Evolutionary conservation across 1,140 invertebrate species (phyloP), one percentile per base, ranked within the genome.

Genomic region (Dendrolimus punctatus): DNA sequence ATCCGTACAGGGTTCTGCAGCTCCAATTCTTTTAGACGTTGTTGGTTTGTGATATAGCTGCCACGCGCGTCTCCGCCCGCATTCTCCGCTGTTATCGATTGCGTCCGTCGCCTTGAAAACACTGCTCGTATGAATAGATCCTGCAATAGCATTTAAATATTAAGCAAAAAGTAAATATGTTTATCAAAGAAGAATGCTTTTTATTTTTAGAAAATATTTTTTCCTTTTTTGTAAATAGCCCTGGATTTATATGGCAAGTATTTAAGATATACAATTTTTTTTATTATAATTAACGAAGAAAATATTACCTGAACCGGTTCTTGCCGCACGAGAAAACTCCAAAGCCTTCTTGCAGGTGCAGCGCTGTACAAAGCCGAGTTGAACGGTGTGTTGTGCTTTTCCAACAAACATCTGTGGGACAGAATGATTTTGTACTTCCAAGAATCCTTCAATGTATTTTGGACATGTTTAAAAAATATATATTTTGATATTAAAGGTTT

Each of bases 71-170:
- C 70, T 79, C 61, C 68, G 10, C 40, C 51, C 10, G 9, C 65
- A 49, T 38, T 88, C 62, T 50, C 88, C 58, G 50, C 87, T 71
- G 43, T 86, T 68, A 64, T 43, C 39, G 70, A 68, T 44, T 59
- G 79, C 41, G 66, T 63, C 50, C 66, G 76, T 40, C 92, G 89
- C 64, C 93, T 94, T 0, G 94, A 95, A 87, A 99, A 99, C 57
- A 99, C 95, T 62, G 97, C 95, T 49, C 96, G 91, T 64, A 99
- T 96, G 85, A 99, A 99, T 47, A 98, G 91, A 70, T 99, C 96
- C 85, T 88, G 60, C 0, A 41, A 40, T 10, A 37, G 0, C 3
- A 47, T 6, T 10, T 8, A 7, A n/a, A 45, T 40, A 36, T 2
- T 37, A 46, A 46, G 7, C 6, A 8, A 4, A 7, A 0, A 9